Conservation (phyloP, 2,797 vertebrate genomes). For the Oryzias dopingdopingensis region DNA sequence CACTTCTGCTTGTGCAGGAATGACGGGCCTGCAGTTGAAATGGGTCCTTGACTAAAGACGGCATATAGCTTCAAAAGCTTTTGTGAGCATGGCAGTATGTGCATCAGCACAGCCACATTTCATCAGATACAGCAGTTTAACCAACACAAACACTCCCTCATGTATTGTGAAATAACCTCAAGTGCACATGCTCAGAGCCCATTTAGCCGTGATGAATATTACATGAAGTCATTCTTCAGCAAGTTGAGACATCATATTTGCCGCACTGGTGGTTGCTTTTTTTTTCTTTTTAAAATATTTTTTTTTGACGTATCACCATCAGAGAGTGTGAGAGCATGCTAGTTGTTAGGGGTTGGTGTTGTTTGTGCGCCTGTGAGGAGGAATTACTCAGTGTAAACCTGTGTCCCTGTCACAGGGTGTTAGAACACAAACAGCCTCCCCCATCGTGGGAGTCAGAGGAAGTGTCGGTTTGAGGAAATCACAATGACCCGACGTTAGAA, state of each 20-base stretch:
- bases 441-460: too few relatives aligned
- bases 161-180: conserved; percentile 19
- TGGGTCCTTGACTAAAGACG: conserved; percentile 4
- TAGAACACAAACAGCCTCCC: neutral
- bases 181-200: conserved; percentile 25
- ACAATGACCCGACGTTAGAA: conserved; percentile 16
- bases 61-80: neutral
- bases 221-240: conserved; percentile 21
- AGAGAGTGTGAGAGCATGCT: neutral
- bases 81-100: conserved; percentile 1
- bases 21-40: neutral
- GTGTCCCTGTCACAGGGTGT: conserved; percentile 15
- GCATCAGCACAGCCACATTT: conserved; percentile 1
- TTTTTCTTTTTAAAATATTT: neutral
- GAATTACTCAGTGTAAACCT: conserved; percentile 30
- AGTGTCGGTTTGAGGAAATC: neutral
- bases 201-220: conserved; percentile 32
- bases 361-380: conserved; percentile 26
- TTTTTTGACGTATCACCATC: conserved; percentile 20
- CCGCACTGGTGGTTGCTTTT: conserved; percentile 20
- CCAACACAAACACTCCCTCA: conserved; percentile 6
- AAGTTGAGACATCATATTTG: conserved; percentile 23
- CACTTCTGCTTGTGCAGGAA: conserved; percentile 1
- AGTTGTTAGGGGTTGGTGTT: conserved; percentile 1
- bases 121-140: conserved; percentile 26